A percentile compares a stretch with the other conserved stretches of the same genome.
These are phyloP conservation scores for Corapipo altera DNA, from an alignment of 2,113 vertebrate genomes.

Conservation along the genomic window DNA sequence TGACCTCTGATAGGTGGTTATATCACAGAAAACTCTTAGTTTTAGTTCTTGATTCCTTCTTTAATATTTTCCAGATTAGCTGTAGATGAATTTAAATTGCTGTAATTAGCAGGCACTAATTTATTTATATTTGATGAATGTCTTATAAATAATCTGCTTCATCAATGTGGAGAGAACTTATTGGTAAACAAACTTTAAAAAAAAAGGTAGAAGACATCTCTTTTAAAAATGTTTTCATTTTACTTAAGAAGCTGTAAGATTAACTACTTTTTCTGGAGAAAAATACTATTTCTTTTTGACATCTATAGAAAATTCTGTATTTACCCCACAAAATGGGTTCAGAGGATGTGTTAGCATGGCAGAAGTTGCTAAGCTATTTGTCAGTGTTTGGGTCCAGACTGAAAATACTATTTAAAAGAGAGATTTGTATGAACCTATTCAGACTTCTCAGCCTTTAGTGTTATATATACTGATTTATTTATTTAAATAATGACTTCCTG, in stretches of 20 bases:
- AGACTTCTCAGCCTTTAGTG: background rate
- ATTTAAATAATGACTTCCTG: background rate
- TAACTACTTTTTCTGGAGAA: background rate
- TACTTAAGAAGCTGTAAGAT: background rate
- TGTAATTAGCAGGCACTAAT: background rate
- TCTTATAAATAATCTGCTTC: constrained; percentile 19
- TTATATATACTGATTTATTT: background rate
- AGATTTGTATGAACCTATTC: background rate
- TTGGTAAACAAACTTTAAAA: background rate
- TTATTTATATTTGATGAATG: constrained; percentile 25
- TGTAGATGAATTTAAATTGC: background rate
- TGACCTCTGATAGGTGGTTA: background rate
- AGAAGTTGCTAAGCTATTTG: background rate
- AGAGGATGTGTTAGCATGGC: background rate
- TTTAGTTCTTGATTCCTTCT: background rate
- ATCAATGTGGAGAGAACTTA: background rate
- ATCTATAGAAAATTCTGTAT: background rate
- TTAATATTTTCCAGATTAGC: background rate
- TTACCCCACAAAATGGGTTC: background rate
- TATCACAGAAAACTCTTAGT: background rate
- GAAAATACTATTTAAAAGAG: background rate
- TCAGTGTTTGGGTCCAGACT: background rate
- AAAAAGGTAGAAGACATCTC: background rate
- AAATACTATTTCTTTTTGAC: background rate
- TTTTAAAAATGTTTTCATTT: background rate